Conservation (phyloP, 2,888 invertebrate genomes). For the Blera fallax region DNA sequence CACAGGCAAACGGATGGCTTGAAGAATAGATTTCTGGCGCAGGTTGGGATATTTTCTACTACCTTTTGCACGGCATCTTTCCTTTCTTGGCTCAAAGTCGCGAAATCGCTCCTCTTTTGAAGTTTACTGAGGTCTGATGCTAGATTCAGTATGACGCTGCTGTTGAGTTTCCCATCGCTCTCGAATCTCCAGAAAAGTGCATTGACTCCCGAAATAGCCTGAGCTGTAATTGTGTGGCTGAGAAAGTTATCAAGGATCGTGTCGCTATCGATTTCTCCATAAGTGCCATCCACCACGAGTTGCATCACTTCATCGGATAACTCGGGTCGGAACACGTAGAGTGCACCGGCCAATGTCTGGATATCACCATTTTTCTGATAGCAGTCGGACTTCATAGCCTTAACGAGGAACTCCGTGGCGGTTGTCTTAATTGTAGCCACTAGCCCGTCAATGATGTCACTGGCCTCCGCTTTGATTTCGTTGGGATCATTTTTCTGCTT, state of each 20-base stretch:
- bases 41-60: constrained; percentile 11
- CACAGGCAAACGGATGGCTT: constrained; percentile 22
- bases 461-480: background rate
- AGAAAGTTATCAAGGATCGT: constrained; percentile 8
- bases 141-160: background rate
- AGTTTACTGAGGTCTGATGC: background rate
- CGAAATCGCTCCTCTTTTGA: background rate
- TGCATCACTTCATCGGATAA: constrained; percentile 18
- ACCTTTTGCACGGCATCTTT: background rate
- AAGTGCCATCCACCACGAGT: background rate
- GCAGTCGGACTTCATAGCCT: background rate
- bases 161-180: background rate
- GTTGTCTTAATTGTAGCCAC: background rate
- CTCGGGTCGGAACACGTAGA: background rate
- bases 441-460: background rate
- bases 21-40: constrained; percentile 43
- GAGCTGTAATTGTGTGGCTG: background rate
- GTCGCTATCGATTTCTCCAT: background rate
- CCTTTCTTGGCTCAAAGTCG: background rate
- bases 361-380: background rate
- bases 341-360: background rate
- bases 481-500: background rate
- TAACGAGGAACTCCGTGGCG: background rate
- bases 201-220: constrained; percentile 1
- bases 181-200: constrained; percentile 19